These are phyloP conservation scores for Drosophila funebris DNA, from an alignment of 1,140 invertebrate species.

Conservation along the genomic window DNA sequence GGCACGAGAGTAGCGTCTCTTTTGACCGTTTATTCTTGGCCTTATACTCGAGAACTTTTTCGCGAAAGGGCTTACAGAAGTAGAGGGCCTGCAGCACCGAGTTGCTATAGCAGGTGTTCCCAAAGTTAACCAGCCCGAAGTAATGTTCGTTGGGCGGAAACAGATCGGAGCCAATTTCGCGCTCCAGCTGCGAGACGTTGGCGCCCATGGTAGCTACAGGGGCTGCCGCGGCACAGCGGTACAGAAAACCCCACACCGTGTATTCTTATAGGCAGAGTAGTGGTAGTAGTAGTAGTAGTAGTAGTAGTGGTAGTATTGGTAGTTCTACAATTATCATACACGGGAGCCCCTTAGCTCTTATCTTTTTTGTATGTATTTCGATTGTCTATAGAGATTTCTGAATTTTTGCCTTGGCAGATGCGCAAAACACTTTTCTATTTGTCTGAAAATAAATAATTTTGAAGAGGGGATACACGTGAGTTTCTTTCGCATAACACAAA, in stretches of 20 bases:
- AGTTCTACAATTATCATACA: neutral
- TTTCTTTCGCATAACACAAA: constrained; percentile 80
- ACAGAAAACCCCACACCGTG: constrained; percentile 77
- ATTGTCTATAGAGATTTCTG: constrained; percentile 60
- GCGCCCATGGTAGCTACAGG: constrained; percentile 88
- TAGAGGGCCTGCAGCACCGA: constrained; percentile 99
- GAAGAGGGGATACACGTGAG: constrained; percentile 83
- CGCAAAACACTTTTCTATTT: constrained; percentile 70
- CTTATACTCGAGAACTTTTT: constrained; percentile 99
- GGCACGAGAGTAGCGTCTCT: constrained; percentile 98
- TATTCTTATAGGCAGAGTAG: constrained; percentile 6
- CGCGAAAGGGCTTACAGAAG: constrained; percentile 99
- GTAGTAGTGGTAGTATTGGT: neutral
- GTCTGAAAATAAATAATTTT: constrained; percentile 84
- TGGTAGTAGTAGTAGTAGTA: neutral
- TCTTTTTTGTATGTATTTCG: constrained; percentile 27
- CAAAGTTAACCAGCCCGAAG: constrained; percentile 99
- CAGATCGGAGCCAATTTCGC: constrained; percentile 98
- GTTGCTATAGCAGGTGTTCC: constrained; percentile 99
- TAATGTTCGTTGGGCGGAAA: constrained; percentile 99
- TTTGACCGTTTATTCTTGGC: constrained; percentile 98
- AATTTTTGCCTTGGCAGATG: constrained; percentile 49
- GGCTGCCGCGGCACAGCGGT: constrained; percentile 75
- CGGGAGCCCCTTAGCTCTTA: neutral
- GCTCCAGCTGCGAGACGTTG: constrained; percentile 98